Base-by-base conservation (phyloP, 2,113 vertebrate species). In the Laterallus jamaicensis region DNA sequence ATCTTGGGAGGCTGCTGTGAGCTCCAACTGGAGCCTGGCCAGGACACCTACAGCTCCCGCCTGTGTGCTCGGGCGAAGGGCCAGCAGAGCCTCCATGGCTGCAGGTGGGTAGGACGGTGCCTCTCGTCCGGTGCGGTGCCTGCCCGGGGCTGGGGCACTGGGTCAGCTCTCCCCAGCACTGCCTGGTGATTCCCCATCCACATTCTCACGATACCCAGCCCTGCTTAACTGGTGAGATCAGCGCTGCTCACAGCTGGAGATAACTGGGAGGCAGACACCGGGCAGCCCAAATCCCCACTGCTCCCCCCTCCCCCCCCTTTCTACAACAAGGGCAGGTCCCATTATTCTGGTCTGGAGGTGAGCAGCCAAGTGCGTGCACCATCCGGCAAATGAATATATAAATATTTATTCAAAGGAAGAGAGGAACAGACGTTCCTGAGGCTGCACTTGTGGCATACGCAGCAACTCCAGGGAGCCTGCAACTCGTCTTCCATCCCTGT, bases 351-450 rank as follows among this genome's bases (percentile, higher is more conserved):
- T 74, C 93, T 89, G 96, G 96, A 97, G 96, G 97, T 98, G 96
- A 96, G 97, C 97, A 97, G 97, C 98, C 97, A 96, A 98, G 97
- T 97, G 97, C 96, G 90, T 95, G 94, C 95, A 96, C 94, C 96
- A 97, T 97, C 97, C 93, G 37, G 97, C 96, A 97, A 97, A 96
- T 95, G 96, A 97, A 96, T 95, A 97, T 96, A 97, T 98, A 98
- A 98, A 98, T 98, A 98, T 98, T 98, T 98, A 98, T 97, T 95
- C 96, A 94, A 95, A 98, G 97, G 97, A 98, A 98, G 95, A 96
- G 97, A 97, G 95, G 96, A 95, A 95, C 97, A 96, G 96, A 97
- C 92, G 94, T 96, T 97, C 95, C 96, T 25, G 80, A 86, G 80
- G 95, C 94, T 93, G 94, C 96, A 96, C 97, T 97, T 97, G 98